A percentile compares a stretch with the other conserved stretches of the same genome.
phyloP scores from a whole-genome alignment of 2,888 invertebrate genomes.

The Machimus rusticus region DNA sequence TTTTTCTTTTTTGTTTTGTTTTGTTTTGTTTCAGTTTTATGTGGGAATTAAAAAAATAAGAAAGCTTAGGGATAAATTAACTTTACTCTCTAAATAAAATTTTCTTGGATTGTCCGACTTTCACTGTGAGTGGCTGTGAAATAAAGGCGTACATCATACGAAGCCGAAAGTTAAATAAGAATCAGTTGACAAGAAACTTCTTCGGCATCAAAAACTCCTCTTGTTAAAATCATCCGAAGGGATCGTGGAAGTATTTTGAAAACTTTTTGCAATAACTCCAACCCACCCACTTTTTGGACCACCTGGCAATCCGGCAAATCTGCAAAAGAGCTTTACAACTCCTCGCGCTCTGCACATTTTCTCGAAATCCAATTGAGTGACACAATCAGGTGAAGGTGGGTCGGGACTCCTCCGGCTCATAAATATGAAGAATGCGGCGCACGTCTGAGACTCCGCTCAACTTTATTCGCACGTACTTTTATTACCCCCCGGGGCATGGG shows the following conservation, averaged over 20 bases:
- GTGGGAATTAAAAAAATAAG: too few species aligned
- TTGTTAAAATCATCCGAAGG: neutral
- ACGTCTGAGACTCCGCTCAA: neutral
- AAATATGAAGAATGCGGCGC: constrained; percentile 19
- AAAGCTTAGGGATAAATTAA: too few species aligned
- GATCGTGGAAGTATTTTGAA: neutral
- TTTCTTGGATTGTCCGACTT: too few species aligned
- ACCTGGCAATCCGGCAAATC: neutral
- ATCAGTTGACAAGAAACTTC: neutral
- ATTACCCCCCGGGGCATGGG: constrained; percentile 3
- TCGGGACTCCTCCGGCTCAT: neutral
- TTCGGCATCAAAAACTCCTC: neutral
- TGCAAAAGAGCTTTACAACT: neutral
- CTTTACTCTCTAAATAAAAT: too few species aligned
- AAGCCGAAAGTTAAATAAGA: neutral
- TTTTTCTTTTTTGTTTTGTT: too few species aligned
- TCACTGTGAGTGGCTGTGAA: too few species aligned
- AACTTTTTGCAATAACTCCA: neutral
- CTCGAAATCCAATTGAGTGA: neutral
- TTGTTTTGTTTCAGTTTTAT: too few species aligned
- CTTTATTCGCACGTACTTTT: constrained; percentile 14
- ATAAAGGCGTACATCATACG: too few species aligned
- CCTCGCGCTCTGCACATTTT: neutral
- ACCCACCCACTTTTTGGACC: neutral
- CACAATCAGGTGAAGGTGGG: neutral